Evolutionary conservation across 2,888 invertebrate species (phyloP).

Genomic region (Sycophila texana): DNA sequence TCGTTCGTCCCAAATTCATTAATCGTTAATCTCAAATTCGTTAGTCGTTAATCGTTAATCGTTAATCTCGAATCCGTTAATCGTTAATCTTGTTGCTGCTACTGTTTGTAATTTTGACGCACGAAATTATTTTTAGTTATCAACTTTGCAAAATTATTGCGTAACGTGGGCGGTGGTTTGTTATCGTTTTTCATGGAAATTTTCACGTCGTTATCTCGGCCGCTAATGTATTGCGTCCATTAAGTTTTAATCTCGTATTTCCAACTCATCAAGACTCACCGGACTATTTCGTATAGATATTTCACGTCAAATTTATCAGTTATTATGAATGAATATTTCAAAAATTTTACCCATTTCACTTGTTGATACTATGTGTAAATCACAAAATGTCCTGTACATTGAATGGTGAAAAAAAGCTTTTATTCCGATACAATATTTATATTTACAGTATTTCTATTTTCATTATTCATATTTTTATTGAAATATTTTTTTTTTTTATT

Average conservation of each 20-base stretch:
- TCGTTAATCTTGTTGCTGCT: too few species aligned
- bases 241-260: slow-evolving; percentile 8
- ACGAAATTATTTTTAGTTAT: too few species aligned
- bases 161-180: background rate
- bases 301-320: background rate
- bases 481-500: slow-evolving; percentile 19
- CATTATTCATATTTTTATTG: too few species aligned
- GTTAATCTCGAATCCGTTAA: too few species aligned
- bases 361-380: too few species aligned
- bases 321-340: background rate
- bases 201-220: background rate
- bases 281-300: background rate
- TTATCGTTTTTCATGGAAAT: background rate
- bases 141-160: too few species aligned
- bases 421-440: background rate
- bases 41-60: too few species aligned
- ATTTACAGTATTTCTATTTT: background rate
- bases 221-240: slow-evolving; percentile 2
- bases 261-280: slow-evolving; percentile 12
- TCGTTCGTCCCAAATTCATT: too few species aligned
- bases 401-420: background rate
- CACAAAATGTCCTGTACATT: background rate
- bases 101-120: too few species aligned
- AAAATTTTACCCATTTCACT: background rate
- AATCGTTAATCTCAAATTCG: too few species aligned